A percentile compares a stretch with the other conserved stretches of the same genome.
Conservation (phyloP, 2,888 invertebrate genomes). For the Polymixis lichenea region DNA sequence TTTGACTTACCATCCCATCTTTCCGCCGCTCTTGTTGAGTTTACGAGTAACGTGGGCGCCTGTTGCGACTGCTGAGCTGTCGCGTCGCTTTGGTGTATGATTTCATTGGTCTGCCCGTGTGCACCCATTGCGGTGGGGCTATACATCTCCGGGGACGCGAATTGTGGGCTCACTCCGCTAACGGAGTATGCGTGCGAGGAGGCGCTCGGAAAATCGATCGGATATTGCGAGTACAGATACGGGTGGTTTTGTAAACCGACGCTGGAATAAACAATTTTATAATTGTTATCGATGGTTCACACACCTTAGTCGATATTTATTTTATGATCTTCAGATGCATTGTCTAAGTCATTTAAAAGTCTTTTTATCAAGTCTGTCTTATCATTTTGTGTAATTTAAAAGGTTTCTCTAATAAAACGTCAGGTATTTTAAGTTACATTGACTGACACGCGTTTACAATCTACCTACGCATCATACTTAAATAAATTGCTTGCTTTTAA, state of each 20-base stretch:
- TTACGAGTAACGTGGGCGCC: constrained; percentile 84
- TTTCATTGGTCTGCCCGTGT: constrained; percentile 83
- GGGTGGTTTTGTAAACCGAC: constrained; percentile 89
- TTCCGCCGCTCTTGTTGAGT: constrained; percentile 86
- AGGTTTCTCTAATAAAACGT: background rate
- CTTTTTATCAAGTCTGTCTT: constrained; percentile 15
- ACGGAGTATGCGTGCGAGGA: constrained; percentile 90
- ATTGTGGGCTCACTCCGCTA: constrained; percentile 88
- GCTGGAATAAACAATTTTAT: constrained; percentile 86
- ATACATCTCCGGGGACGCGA: constrained; percentile 87
- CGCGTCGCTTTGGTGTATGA: constrained; percentile 85
- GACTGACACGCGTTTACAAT: constrained; percentile 11
- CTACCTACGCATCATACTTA: background rate
- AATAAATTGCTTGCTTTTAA: background rate
- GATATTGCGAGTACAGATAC: constrained; percentile 89
- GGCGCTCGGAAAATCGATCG: constrained; percentile 89
- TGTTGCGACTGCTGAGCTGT: constrained; percentile 90
- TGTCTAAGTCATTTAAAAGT: constrained; percentile 7
- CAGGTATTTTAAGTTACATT: background rate
- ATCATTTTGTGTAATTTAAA: background rate
- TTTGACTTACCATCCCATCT: constrained; percentile 90
- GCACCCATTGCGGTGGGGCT: constrained; percentile 84
- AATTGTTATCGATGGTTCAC: constrained; percentile 65
- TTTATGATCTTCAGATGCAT: background rate
- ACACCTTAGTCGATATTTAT: constrained; percentile 21